Evolutionary conservation across 2,888 invertebrate genomes (phyloP).

Genomic region (Pheosia tremula): DNA sequence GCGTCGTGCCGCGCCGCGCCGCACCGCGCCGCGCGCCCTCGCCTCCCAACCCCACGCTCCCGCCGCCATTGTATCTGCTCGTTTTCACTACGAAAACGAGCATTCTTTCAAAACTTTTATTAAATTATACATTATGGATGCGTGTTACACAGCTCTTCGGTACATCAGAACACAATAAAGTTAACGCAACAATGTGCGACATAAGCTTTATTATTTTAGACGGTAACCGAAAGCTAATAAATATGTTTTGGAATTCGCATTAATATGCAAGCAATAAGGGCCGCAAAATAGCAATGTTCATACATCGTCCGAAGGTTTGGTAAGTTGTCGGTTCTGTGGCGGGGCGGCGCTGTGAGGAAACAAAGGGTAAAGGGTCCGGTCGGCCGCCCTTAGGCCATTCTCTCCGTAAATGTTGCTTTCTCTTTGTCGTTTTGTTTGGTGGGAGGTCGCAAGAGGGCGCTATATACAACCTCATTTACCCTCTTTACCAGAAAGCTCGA

Average conservation of each 20-base stretch:
- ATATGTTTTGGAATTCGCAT: conserved; percentile 54
- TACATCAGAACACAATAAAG: conserved; percentile 21
- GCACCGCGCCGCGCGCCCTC: conserved; percentile 9
- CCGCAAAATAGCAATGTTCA: conserved; percentile 42
- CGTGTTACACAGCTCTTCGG: conserved; percentile 5
- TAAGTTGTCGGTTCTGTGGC: conserved; percentile 51
- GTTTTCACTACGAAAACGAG: conserved; percentile 28
- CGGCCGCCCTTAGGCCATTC: conserved; percentile 72
- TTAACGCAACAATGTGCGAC: conserved; percentile 23
- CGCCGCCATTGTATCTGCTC: conserved; percentile 24
- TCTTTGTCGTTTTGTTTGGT: conserved; percentile 70
- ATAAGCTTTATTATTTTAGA: conserved; percentile 23
- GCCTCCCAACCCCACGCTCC: conserved; percentile 1
- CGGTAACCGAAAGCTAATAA: conserved; percentile 43
- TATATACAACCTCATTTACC: conserved; percentile 67
- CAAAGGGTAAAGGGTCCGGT: conserved; percentile 70
- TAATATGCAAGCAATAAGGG: conserved; percentile 51
- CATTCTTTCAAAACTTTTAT: conserved; percentile 42
- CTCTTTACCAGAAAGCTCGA: conserved; percentile 58
- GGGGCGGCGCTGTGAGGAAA: conserved; percentile 63
- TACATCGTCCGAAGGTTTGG: conserved; percentile 50
- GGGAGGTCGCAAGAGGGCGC: conserved; percentile 67
- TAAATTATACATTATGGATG: conserved; percentile 26
- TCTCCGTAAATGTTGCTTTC: conserved; percentile 73
- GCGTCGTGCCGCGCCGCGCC: conserved; percentile 18